Conservation (phyloP, 2,113 vertebrate genomes). For the Ictidomys tridecemlineatus region DNA sequence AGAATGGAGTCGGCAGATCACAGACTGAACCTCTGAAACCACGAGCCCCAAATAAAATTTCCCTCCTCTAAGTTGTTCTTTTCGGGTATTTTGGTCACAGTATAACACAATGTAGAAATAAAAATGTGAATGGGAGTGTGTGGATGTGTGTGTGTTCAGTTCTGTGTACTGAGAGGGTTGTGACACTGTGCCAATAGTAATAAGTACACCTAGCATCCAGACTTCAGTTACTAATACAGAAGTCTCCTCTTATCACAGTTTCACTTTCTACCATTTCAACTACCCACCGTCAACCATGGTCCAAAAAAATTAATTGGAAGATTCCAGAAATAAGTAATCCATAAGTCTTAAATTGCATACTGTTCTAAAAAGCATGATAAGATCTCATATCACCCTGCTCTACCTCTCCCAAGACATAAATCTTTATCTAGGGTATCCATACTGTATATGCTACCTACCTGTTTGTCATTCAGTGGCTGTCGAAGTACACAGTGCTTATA, state of each 20-base stretch:
- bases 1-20: too few species aligned
- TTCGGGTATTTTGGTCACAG: too few species aligned
- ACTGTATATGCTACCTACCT: background rate
- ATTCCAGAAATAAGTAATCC: background rate
- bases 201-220: background rate
- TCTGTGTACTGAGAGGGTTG: background rate
- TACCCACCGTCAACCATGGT: background rate
- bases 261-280: background rate
- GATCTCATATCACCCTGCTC: background rate
- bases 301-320: background rate
- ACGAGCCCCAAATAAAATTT: too few species aligned
- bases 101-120: too few species aligned
- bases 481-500: background rate
- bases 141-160: background rate
- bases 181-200: accelerated
- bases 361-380: background rate
- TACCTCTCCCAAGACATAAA: background rate
- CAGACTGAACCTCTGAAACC: too few species aligned
- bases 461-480: background rate
- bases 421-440: background rate
- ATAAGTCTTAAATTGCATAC: background rate
- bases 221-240: background rate
- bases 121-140: too few species aligned
- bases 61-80: too few species aligned
- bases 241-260: background rate